phyloP scores from a whole-genome alignment of 2,888 invertebrate species.

The Apotomis betuletana region DNA sequence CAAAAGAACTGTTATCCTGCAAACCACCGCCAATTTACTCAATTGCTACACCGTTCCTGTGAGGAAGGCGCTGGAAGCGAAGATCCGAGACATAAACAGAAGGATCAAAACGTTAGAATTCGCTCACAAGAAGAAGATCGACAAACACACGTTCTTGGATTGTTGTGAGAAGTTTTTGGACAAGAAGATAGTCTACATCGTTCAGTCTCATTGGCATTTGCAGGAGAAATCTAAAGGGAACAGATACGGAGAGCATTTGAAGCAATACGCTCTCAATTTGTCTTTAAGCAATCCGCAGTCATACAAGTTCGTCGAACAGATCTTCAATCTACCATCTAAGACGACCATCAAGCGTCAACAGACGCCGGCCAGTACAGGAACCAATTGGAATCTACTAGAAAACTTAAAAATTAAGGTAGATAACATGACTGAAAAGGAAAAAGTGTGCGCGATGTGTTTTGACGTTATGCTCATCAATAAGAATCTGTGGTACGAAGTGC shows the following conservation, averaged over 20 bases:
- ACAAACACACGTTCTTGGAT: slow-evolving; percentile 5
- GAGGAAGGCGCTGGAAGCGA: slow-evolving; percentile 1
- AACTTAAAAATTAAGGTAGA: slow-evolving; percentile 17
- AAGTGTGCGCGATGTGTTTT: slow-evolving; percentile 29
- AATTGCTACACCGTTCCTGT: neutral
- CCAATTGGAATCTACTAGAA: slow-evolving; percentile 12
- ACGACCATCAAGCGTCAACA: slow-evolving; percentile 3
- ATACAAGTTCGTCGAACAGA: slow-evolving; percentile 24
- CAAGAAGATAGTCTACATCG: slow-evolving; percentile 11
- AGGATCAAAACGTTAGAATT: neutral
- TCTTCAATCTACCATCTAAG: slow-evolving; percentile 27
- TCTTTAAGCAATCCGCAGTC: slow-evolving; percentile 25
- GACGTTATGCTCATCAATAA: slow-evolving; percentile 21
- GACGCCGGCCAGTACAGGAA: slow-evolving; percentile 17
- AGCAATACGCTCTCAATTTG: slow-evolving; percentile 24
- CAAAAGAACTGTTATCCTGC: neutral
- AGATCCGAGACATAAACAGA: neutral
- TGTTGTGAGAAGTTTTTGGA: slow-evolving; percentile 20
- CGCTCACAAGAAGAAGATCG: slow-evolving; percentile 8
- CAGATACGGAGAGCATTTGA: slow-evolving; percentile 23
- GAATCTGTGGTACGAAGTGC: slow-evolving; percentile 28
- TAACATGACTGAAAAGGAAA: slow-evolving; percentile 27
- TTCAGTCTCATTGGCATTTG: slow-evolving; percentile 24
- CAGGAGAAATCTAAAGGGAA: slow-evolving; percentile 22
- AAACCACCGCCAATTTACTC: slow-evolving; percentile 2